Evolutionary conservation across 1,140 invertebrate genomes (phyloP), one percentile per base, ranked within the genome.

Genomic region (Pseudachorutes palmiensis): DNA sequence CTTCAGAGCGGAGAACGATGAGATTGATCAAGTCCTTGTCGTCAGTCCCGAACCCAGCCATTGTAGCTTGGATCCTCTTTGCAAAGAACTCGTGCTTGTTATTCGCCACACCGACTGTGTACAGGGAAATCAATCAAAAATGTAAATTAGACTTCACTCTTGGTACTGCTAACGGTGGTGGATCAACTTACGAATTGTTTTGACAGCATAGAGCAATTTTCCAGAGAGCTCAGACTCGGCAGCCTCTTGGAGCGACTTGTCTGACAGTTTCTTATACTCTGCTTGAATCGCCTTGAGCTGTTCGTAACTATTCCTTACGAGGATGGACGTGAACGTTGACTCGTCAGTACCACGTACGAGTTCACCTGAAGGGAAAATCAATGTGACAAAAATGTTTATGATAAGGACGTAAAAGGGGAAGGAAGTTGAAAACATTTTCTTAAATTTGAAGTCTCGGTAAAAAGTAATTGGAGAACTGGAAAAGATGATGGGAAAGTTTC

Each of bases 321-420:
- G 80, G 67, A 94, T 85, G 22, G 87, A 80, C 75, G 92, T 93
- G 78, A 94, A 93, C n/a, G 84, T 82, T 5, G 88, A 90, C 76
- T 94, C 91, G 73, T 94, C 91, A 1, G 91, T 93, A 55, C 91
- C 91, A 85, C 88, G 88, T 76, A 84, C 89, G 83, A 85, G 87
- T 76, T 90, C 89, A 72, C 90, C 87, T 75, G 69, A 57, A 19
- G 67, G 33, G 41, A 63, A 57, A n/a, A n/a, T n/a, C n/a, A n/a
- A n/a, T n/a, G n/a, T n/a, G n/a, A n/a, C n/a, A n/a, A n/a, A n/a
- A n/a, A n/a, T n/a, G n/a, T n/a, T n/a, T n/a, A n/a, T n/a, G n/a
- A n/a, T n/a, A n/a, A n/a, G n/a, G n/a, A n/a, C n/a, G n/a, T n/a
- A n/a, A n/a, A n/a, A n/a, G n/a, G n/a, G n/a, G n/a, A n/a, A n/a